Evolutionary conservation across 1,140 invertebrate species (phyloP), one percentile per base, ranked within the genome.

Genomic region (Apis florea): DNA sequence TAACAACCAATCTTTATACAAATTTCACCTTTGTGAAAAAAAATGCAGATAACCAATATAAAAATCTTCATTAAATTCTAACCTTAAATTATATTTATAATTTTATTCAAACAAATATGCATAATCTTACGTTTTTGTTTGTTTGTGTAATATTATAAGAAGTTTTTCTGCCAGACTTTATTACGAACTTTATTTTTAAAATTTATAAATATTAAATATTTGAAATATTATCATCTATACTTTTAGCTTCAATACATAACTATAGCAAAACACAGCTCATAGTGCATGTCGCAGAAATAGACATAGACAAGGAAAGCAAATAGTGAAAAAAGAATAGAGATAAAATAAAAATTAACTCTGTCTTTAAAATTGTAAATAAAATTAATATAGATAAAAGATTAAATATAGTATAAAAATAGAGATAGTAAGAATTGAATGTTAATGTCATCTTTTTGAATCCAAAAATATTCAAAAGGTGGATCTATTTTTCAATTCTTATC

Each of bases 21-120:
- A 78, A 31, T 69, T 17, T 74, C n/a, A 82, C 77, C 77, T 76
- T 79, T 72, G 77, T 56, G 75, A 79, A 72, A 54, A 61, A 47
- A 86, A 86, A 85, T 47, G 74, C 19, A 73, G 11, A 51, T 26
- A 66, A 53, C 73, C 53, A 77, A 19, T 82, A 73, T 31, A 58
- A 79, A 31, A 77, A 21, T 17, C 5, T 67, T 8, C 6, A 51
- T n/a, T 13, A 9, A 9, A 59, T 31, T 49, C 26, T 85, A 85
- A 85, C 61, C 78, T 82, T 10, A 13, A 11, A 85, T 31, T 24
- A 72, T 67, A 17, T 19, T 56, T 61, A 13, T 26, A 51, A 61
- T 49, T 49, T 54, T 54, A 54, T 10, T 6, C 17, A 64, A 54
- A 3, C 10, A 49, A 59, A 40, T 61, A 26, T 19, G 15, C 10